Evolutionary conservation across 2,113 vertebrate genomes (phyloP).

Genomic region (Melospiza georgiana): DNA sequence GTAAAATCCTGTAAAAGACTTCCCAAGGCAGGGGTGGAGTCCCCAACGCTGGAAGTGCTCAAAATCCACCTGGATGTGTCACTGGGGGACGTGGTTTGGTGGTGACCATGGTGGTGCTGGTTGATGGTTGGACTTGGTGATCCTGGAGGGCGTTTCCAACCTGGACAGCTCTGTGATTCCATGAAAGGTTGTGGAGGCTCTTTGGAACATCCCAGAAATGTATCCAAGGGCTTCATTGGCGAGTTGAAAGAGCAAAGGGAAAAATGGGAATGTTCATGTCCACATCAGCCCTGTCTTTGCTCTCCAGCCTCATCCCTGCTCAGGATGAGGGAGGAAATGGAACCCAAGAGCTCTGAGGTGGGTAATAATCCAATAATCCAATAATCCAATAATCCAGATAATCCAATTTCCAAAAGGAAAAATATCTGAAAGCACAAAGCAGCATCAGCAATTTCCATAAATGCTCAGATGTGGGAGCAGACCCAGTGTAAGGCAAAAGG

Average conservation of each 20-base stretch:
- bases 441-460: neutral
- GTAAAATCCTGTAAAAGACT: neutral
- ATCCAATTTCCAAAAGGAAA: neutral
- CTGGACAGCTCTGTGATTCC: neutral
- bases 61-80: rapidly evolving
- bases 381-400: neutral
- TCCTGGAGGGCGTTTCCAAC: neutral
- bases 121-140: neutral
- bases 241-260: neutral
- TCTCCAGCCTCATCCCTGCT: neutral
- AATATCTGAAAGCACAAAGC: neutral
- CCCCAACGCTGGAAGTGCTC: neutral
- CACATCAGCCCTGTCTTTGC: neutral
- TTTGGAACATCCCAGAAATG: neutral
- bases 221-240: rapidly evolving
- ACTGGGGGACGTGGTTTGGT: rapidly evolving
- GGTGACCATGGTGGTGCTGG: neutral
- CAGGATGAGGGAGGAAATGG: neutral
- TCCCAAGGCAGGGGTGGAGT: neutral
- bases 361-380: no score
- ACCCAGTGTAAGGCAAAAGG: neutral
- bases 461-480: neutral
- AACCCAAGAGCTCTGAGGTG: neutral
- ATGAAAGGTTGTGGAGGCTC: neutral
- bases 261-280: neutral